Evolutionary conservation across 1,140 invertebrate species (phyloP).

Genomic region (Drosophila tani): DNA sequence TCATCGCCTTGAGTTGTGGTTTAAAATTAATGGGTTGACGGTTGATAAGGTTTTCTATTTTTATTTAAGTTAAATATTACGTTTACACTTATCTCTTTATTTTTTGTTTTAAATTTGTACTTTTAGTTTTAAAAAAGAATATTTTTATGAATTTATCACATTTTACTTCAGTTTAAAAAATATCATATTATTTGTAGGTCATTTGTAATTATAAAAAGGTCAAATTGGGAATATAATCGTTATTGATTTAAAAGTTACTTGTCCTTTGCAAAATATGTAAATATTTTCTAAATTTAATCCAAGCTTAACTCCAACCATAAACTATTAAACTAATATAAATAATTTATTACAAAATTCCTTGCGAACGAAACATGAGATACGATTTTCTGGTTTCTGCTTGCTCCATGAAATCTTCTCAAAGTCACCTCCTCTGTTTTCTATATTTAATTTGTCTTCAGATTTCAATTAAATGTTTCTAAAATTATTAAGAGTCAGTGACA

Average conservation of each 20-base stretch:
- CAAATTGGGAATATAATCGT: too few species aligned
- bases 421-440: conserved; percentile 16
- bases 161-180: too few species aligned
- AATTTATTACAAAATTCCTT: background rate
- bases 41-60: background rate
- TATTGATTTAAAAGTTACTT: too few species aligned
- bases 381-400: conserved; percentile 8
- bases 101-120: too few species aligned
- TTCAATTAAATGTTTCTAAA: conserved; percentile 45
- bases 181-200: too few species aligned
- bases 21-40: background rate
- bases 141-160: too few species aligned
- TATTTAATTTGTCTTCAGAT: conserved; percentile 40
- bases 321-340: background rate
- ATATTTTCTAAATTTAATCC: background rate
- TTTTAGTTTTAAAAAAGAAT: too few species aligned
- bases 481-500: conserved; percentile 48
- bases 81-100: too few species aligned
- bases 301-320: too few species aligned
- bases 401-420: conserved; percentile 24
- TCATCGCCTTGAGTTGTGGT: background rate
- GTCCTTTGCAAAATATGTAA: too few species aligned
- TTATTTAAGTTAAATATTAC: too few species aligned
- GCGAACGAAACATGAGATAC: background rate
- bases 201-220: too few species aligned